phyloP scores from a whole-genome alignment of 2,888 invertebrate species.

The Phlogophora meticulosa region DNA sequence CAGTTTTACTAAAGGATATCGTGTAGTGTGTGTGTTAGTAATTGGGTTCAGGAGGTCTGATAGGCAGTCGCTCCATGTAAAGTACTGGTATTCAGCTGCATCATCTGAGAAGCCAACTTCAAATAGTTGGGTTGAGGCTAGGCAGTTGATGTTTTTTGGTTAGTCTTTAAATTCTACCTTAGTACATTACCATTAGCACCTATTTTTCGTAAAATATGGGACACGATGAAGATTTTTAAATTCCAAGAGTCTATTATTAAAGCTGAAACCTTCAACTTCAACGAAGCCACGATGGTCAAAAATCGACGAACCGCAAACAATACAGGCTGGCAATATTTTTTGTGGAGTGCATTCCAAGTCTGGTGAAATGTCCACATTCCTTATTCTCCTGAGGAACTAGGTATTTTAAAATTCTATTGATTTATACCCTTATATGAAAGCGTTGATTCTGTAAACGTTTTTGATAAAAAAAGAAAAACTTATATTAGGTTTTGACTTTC shows the following conservation, averaged over 20 bases:
- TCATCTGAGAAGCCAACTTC: too few species aligned
- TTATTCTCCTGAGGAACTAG: constrained; percentile 33
- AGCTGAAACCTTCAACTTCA: neutral
- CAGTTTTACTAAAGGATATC: too few species aligned
- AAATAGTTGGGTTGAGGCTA: too few species aligned
- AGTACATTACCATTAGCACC: too few species aligned
- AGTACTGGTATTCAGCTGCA: too few species aligned
- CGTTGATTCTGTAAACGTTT: constrained; percentile 24
- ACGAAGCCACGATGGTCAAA: constrained; percentile 16
- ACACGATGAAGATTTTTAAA: neutral
- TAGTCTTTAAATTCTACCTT: too few species aligned
- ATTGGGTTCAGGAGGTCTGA: too few species aligned
- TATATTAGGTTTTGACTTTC: neutral
- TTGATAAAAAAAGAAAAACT: neutral
- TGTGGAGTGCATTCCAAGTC: constrained; percentile 50
- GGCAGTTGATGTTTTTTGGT: too few species aligned
- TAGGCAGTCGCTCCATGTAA: too few species aligned
- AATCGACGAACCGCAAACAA: constrained; percentile 24
- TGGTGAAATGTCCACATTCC: constrained; percentile 49
- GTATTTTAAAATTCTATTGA: constrained; percentile 55
- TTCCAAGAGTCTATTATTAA: neutral
- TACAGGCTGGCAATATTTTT: constrained; percentile 45
- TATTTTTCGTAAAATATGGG: neutral
- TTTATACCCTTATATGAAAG: constrained; percentile 36
- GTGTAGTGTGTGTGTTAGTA: too few species aligned